Evolutionary conservation across 2,797 vertebrate species (phyloP).

Genomic region (Acanthurus leucopareius): DNA sequence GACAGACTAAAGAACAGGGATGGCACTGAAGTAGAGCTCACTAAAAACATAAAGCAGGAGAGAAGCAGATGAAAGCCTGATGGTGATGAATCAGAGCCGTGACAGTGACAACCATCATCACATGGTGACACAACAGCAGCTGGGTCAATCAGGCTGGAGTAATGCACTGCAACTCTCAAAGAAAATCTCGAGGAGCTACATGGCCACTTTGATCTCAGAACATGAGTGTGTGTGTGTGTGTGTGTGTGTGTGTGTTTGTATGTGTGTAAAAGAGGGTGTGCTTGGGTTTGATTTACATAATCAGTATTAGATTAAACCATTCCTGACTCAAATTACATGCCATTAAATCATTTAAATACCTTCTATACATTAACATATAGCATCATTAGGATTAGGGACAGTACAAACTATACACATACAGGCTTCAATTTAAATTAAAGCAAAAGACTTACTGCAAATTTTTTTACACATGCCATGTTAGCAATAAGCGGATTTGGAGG

Average conservation of each 20-base stretch:
- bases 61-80: constrained; percentile 14
- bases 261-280: neutral
- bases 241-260: neutral
- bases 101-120: constrained; percentile 10
- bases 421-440: neutral
- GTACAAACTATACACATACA: neutral
- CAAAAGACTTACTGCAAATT: constrained; percentile 3
- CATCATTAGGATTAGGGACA: constrained; percentile 2
- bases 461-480: neutral
- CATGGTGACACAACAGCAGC: constrained; percentile 7
- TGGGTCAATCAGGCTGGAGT: constrained; percentile 17
- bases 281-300: constrained; percentile 27
- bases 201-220: constrained; percentile 28
- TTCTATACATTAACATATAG: constrained; percentile 11
- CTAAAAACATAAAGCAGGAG: constrained; percentile 5
- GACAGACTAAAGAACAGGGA: neutral
- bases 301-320: constrained; percentile 9
- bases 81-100: constrained; percentile 19
- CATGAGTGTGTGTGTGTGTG: neutral
- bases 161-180: constrained; percentile 17
- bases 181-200: constrained; percentile 12
- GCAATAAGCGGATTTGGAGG: neutral
- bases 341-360: constrained; percentile 30
- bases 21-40: neutral
- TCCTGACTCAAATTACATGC: neutral